Evolutionary conservation across 2,797 vertebrate genomes (phyloP).

Genomic region (Galago senegalensis): DNA sequence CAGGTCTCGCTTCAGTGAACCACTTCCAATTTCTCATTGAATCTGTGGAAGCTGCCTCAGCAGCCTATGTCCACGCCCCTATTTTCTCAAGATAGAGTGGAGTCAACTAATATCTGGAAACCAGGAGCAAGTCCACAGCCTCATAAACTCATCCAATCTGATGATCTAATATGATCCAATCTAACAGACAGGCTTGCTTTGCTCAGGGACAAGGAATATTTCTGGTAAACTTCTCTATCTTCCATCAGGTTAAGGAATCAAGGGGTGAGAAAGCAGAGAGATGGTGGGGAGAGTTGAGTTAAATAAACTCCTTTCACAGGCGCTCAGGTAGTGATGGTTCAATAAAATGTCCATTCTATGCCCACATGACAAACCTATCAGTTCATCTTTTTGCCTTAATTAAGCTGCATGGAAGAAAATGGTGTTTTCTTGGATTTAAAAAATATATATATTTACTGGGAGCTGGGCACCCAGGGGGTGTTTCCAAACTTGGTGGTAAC

Average conservation of each 20-base stretch:
- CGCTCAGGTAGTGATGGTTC: neutral
- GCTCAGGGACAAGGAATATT: neutral
- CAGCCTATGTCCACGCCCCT: neutral
- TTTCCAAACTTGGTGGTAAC: neutral
- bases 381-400: neutral
- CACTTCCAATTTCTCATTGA: conserved; percentile 11
- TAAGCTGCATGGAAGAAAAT: neutral
- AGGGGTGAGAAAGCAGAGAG: neutral
- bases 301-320: neutral
- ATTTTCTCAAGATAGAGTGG: conserved; percentile 14
- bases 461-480: neutral
- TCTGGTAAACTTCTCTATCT: neutral
- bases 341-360: neutral
- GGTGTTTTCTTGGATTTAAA: neutral
- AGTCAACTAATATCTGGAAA: neutral
- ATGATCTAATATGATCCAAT: neutral
- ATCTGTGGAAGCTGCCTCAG: neutral
- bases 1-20: neutral
- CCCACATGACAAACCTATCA: neutral
- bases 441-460: neutral
- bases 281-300: neutral
- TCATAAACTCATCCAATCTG: neutral
- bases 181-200: neutral
- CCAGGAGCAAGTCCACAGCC: neutral
- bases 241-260: neutral